Evolutionary conservation across 1,140 invertebrate species (phyloP), one percentile per base, ranked within the genome.

Genomic region (Zeugodacus cucurbitae): DNA sequence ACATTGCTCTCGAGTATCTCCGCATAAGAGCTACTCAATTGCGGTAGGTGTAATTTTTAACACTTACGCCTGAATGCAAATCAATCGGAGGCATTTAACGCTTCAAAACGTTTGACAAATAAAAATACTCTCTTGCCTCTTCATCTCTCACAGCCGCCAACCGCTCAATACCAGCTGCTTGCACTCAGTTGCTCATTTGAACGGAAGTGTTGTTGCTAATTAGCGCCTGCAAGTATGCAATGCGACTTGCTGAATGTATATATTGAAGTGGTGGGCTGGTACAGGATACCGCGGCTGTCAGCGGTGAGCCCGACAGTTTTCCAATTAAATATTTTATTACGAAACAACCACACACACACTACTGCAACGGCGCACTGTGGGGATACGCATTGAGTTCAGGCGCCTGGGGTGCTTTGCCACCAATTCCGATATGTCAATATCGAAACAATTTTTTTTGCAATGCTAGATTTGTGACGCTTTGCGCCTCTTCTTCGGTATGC

Each of bases 121-220:
- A 82, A 22, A 22, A 44, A 37, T 48, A 48, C 3, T 8, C 41
- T 82, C n/a, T 0, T 26, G 20, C n/a, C 44, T 26, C n/a, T 82
- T 82, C 48, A 2, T 41, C 29, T 22, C 37, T 20, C 22, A 20
- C 4, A 17, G n/a, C 48, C 22, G 32, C 67, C 34, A 59, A 14
- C 41, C 22, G 8, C 29, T 59, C 85, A 41, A 54, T 20, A 11
- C 48, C 14, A 54, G 17, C 82, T 54, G 82, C 82, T 34, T 20
- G 48, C 20, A 59, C 48, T 86, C 32, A 34, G 32, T 0, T 58
- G 29, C 89, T 90, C 91, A 92, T 92, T 92, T 92, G 92, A 92
- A 89, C 90, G 90, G 89, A 92, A 92, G 91, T 91, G 91, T 92
- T n/a, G n/a, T 91, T 92, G 92, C 91, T 92, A 92, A 92, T 92